phyloP scores from a whole-genome alignment of 2,888 invertebrate species.

The Tholera decimalis region DNA sequence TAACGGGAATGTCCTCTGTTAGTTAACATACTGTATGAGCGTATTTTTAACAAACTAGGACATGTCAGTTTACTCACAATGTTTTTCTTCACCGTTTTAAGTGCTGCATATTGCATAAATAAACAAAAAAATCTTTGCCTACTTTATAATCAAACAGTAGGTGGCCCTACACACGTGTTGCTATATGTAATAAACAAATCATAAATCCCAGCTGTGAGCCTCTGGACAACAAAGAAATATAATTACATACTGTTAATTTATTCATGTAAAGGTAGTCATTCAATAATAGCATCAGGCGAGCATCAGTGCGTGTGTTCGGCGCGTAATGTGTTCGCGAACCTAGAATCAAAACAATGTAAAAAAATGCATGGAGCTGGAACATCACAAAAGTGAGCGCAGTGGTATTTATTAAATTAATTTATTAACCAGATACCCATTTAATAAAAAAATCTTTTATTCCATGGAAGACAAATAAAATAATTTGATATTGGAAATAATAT shows the following conservation, averaged over 20 bases:
- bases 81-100: too few relatives aligned
- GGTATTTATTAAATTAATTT: neutral
- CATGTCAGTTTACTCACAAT: too few relatives aligned
- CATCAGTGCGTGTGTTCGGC: too few relatives aligned
- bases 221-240: conserved; percentile 58
- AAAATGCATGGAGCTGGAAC: neutral
- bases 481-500: too few relatives aligned
- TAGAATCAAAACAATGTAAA: neutral
- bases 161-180: conserved; percentile 39
- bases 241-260: conserved; percentile 66
- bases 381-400: neutral
- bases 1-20: too few relatives aligned
- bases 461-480: too few relatives aligned
- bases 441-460: too few relatives aligned
- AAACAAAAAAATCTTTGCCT: conserved; percentile 12
- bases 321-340: neutral
- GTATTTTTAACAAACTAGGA: too few relatives aligned
- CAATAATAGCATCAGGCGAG: neutral
- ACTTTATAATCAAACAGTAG: conserved; percentile 21
- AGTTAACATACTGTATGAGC: too few relatives aligned
- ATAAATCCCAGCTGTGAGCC: conserved; percentile 57
- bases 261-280: conserved; percentile 23
- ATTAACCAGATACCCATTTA: too few relatives aligned
- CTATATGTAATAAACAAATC: conserved; percentile 56
- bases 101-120: conserved; percentile 19